Base-by-base conservation (phyloP, 2,888 invertebrate genomes). In the Acanthoscelides obtectus region DNA sequence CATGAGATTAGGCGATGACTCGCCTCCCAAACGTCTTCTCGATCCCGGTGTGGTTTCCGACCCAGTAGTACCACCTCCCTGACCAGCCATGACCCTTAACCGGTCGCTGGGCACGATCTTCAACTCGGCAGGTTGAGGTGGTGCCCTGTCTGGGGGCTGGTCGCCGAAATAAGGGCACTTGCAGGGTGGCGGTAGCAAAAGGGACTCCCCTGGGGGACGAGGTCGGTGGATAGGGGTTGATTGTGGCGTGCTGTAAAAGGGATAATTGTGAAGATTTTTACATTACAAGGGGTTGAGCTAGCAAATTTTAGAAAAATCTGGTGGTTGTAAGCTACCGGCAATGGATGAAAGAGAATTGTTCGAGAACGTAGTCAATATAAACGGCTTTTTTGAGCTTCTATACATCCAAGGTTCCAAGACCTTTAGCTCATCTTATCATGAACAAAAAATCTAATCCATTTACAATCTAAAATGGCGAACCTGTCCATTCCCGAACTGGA, bases 161-260 rank as follows among this genome's bases (percentile, higher is more conserved):
- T 92, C 90, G 0, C 94, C 93, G 80, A 94, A 94, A 79, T 94
- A 94, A 0, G 94, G 93, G 80, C 94, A 94, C 0, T 93, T 93
- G 82, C 94, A 94, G 0, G 93, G 93, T 0, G 93, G 92, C 2
- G 93, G 93, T 64, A 94, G 81, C 8, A 90, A 87, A 22, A 90
- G 83, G 25, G 85, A 83, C 66, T 79, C 19, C 12, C 45, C 45
- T 17, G 45, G 45, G 45, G 45, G 45, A 1, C 45, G 12, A 25
- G 25, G 25, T 6, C 25, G 3, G 12, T 45, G 45, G 45, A 45
- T 12, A 17, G 45, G 45, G 12, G 45, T 45, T 12, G 17, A 4
- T 12, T 12, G 45, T 12, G 45, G 45, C 12, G 45, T 45, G 45
- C 45, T 45, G 17, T 12, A 45, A 45, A 12, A n/a, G n/a, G n/a